Evolutionary conservation across 2,888 invertebrate genomes (phyloP), one percentile per base, ranked within the genome.

Genomic region (Actias luna): DNA sequence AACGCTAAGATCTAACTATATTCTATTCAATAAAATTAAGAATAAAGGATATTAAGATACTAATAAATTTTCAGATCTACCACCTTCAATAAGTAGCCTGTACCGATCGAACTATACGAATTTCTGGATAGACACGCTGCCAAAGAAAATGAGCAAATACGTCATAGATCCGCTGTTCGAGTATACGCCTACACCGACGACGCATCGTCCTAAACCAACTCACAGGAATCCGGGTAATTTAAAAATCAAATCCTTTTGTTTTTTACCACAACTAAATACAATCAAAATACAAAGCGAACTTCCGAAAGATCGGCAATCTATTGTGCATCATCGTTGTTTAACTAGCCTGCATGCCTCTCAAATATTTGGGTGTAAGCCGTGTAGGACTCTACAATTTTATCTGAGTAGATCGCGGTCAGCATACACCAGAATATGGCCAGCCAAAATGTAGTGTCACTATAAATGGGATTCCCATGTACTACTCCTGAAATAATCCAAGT

Each of bases 121-220:
- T 58, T 97, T 96, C 78, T 98, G 98, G 98, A 95, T 96, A 70
- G 95, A 97, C 62, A 94, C 95, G 50, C 93, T 98, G 59, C 98
- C 98, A 0, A 94, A 95, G 69, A 94, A 96, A 71, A 92, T 95
- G 75, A 94, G 94, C 73, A 93, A 88, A 69, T 92, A 87, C 72
- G 85, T 93, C 1, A 74, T 86, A 1, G 90, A 92, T 67, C 91
- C 92, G 0, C 60, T 90, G 61, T 85, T 85, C 62, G 88, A 88
- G 33, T 90, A 86, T 62, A 85, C 87, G 2, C 80, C 80, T 1
- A 71, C 74, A 1, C 73, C 80, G 3, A 71, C 83, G 0, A 83
- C 87, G 0, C 71, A 76, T 8, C 81, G 73, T 50, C 80, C 85
- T 55, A 88, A 83, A 72, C 68, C 84, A 46, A 82, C 79, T 35